Percentiles rank a stretch among this genome's conserved stretches.
Conservation (phyloP, 2,113 vertebrate genomes). For the Phaethornis superciliosus region DNA sequence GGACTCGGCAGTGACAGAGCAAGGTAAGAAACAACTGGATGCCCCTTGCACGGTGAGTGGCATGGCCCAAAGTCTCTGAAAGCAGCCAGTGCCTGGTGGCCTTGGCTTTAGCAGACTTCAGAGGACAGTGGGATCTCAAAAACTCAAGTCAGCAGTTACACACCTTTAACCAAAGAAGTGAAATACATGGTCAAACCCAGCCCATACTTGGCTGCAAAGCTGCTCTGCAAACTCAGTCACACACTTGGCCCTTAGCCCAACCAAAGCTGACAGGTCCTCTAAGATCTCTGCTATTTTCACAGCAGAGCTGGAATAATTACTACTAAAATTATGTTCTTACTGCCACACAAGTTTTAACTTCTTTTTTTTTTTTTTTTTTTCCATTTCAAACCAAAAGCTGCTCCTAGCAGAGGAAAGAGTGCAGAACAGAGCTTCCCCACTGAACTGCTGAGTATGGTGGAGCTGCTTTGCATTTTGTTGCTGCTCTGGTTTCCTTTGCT, state of each 20-base stretch:
- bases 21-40: not conserved
- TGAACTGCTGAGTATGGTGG: not conserved
- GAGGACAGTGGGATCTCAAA: not conserved
- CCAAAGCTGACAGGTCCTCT: not conserved
- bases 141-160: not conserved
- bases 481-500: not conserved
- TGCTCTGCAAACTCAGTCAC: not conserved
- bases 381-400: conserved; percentile 1
- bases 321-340: not conserved
- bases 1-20: not conserved
- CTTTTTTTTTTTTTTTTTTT: not conserved
- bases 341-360: not conserved
- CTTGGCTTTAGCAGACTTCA: not conserved
- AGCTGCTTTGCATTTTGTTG: not conserved
- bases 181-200: not conserved
- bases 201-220: fast-evolving
- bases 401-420: conserved; percentile 6
- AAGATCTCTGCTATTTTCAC: not conserved
- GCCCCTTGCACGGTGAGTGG: fast-evolving
- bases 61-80: not conserved
- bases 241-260: not conserved
- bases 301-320: not conserved
- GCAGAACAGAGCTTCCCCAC: fast-evolving
- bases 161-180: not conserved
- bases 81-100: not conserved